Evolutionary conservation across 2,113 vertebrate species (phyloP).

Genomic region (Syrrhaptes paradoxus): DNA sequence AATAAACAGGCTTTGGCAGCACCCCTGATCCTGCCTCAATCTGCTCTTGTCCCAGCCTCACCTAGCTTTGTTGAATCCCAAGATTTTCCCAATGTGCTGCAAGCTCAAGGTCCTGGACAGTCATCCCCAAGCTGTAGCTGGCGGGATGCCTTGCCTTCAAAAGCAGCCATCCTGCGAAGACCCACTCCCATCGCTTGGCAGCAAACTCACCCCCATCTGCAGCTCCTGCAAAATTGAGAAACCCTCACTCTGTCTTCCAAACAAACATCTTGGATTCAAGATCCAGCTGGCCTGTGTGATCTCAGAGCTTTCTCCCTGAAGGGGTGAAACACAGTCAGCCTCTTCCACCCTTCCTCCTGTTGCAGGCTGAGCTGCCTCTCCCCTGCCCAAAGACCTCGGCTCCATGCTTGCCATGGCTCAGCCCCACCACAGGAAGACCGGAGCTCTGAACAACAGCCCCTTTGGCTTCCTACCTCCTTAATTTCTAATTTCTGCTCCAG

Average conservation of each 20-base stretch:
- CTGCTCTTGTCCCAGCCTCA: not conserved
- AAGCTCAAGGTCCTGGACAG: not conserved
- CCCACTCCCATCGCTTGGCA: not conserved
- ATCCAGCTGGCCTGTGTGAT: constrained; percentile 56
- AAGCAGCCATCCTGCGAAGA: not conserved
- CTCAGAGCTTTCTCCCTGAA: constrained; percentile 53
- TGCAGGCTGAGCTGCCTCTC: not conserved
- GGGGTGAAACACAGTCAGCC: constrained; percentile 47
- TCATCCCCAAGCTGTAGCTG: not conserved
- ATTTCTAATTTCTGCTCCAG: not conserved
- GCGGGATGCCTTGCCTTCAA: not conserved
- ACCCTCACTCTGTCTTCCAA: constrained; percentile 30
- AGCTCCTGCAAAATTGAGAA: constrained; percentile 53
- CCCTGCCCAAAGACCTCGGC: not conserved
- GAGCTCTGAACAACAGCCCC: not conserved
- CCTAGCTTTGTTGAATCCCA: not conserved
- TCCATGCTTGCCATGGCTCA: rapidly evolving
- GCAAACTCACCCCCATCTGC: constrained; percentile 10
- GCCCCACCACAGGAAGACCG: not conserved
- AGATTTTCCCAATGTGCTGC: not conserved
- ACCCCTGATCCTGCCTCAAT: not conserved
- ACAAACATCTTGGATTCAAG: constrained; percentile 50
- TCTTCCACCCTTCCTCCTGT: constrained; percentile 2
- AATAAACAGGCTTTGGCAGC: constrained; percentile 16
- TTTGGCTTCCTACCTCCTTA: not conserved